These are phyloP conservation scores for Drosophila sechellia DNA, from an alignment of 1,140 invertebrate genomes.

Conservation along the genomic window DNA sequence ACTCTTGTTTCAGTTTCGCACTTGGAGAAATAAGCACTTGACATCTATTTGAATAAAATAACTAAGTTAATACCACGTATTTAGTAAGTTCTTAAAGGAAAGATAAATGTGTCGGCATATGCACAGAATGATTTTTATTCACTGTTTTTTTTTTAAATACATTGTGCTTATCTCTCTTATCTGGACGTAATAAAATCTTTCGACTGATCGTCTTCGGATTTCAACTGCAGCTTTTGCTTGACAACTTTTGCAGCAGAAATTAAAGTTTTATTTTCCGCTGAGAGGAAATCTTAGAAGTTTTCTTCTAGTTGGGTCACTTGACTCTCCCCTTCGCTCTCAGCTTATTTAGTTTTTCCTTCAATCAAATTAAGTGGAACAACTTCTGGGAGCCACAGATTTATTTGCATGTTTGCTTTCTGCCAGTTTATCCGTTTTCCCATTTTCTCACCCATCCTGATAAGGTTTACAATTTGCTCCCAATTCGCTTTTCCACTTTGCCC, in stretches of 20 bases:
- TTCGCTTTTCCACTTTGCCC: conserved; percentile 20
- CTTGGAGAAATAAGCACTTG: not conserved
- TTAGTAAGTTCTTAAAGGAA: too few relatives aligned
- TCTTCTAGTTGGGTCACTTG: conserved; percentile 3
- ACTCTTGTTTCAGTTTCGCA: conserved; percentile 1
- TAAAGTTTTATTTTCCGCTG: conserved; percentile 16
- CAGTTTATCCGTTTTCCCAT: conserved; percentile 30
- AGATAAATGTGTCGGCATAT: too few relatives aligned
- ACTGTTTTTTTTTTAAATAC: too few relatives aligned
- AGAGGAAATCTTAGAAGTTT: conserved; percentile 13
- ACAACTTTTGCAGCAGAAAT: conserved; percentile 1
- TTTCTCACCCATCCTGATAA: conserved; percentile 34
- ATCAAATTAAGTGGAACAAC: conserved; percentile 48
- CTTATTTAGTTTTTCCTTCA: conserved; percentile 27
- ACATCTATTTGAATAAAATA: not conserved
- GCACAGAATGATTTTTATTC: too few relatives aligned
- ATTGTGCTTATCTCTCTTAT: too few relatives aligned
- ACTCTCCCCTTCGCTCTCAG: not conserved
- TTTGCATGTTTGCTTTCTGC: conserved; percentile 42
- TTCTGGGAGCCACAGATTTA: conserved; percentile 39
- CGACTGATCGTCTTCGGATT: too few relatives aligned
- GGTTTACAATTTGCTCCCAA: conserved; percentile 51
- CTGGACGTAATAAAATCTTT: too few relatives aligned
- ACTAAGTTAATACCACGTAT: too few relatives aligned
- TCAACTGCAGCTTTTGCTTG: not conserved